These are phyloP conservation scores for Turritopsis rubra DNA, from an alignment of 30 jellyfish, hydroid and myxozoan genomes.

Conservation along the genomic window DNA sequence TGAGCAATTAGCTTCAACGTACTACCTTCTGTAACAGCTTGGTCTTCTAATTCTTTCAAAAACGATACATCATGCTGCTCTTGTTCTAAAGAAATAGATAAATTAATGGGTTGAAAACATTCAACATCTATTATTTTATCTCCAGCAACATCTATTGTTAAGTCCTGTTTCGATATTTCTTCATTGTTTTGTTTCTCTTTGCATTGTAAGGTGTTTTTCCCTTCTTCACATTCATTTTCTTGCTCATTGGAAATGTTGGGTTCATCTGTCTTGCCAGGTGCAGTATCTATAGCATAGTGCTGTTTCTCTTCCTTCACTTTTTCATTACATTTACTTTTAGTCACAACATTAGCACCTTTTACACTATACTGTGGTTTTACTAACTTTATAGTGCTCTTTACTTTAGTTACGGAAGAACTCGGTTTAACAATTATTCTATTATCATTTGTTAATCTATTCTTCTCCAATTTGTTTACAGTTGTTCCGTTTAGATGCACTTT, in stretches of 20 bases:
- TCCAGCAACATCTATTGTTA: background rate
- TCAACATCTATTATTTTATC: too few species aligned
- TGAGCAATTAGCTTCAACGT: slow-evolving; percentile 35
- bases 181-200: background rate
- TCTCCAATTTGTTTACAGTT: background rate
- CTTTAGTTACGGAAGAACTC: background rate
- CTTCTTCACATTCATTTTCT: background rate
- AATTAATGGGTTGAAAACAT: background rate
- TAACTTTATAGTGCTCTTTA: background rate
- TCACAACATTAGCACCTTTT: background rate
- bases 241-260: background rate
- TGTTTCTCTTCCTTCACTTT: background rate
- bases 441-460: background rate
- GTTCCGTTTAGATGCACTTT: background rate
- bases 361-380: background rate
- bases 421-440: background rate
- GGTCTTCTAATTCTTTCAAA: slow-evolving; percentile 14
- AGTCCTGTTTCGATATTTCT: background rate
- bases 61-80: background rate
- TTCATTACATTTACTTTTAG: too few species aligned
- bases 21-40: slow-evolving; percentile 22
- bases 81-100: background rate
- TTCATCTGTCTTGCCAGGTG: background rate
- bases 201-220: background rate
- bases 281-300: background rate